phyloP scores from a whole-genome alignment of 1,140 invertebrate species.

The Subanguina moxae region DNA sequence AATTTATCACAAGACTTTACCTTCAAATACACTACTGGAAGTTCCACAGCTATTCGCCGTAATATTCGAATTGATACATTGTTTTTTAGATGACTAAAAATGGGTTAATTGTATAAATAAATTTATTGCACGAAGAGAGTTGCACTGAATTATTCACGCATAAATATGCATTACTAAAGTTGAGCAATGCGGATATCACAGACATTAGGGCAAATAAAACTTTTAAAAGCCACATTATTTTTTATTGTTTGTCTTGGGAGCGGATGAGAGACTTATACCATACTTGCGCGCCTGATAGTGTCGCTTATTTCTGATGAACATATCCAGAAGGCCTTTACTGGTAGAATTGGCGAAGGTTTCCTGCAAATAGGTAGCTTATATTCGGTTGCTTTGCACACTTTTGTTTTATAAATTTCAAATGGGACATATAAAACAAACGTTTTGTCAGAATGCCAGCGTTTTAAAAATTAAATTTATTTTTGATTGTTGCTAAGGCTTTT shows the following conservation, averaged over 20 bases:
- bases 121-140: too few relatives aligned
- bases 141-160: too few relatives aligned
- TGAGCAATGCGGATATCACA: too few relatives aligned
- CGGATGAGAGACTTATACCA: not conserved
- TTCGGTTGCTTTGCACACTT: not conserved
- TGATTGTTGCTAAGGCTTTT: too few relatives aligned
- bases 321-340: not conserved
- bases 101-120: too few relatives aligned
- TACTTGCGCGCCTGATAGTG: conserved; percentile 1
- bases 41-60: not conserved
- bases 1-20: not conserved
- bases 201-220: too few relatives aligned
- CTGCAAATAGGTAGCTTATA: not conserved
- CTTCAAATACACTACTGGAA: not conserved
- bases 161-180: too few relatives aligned
- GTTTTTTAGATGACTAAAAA: conserved; percentile 2
- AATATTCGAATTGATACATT: not conserved
- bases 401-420: not conserved
- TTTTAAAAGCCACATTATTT: too few relatives aligned
- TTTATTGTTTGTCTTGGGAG: too few relatives aligned
- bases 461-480: too few relatives aligned
- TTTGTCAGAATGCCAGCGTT: too few relatives aligned
- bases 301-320: conserved; percentile 1
- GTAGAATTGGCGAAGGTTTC: not conserved
- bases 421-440: too few relatives aligned